phyloP scores from a whole-genome alignment of 2,113 vertebrate genomes.

The Amphiprion ocellaris region DNA sequence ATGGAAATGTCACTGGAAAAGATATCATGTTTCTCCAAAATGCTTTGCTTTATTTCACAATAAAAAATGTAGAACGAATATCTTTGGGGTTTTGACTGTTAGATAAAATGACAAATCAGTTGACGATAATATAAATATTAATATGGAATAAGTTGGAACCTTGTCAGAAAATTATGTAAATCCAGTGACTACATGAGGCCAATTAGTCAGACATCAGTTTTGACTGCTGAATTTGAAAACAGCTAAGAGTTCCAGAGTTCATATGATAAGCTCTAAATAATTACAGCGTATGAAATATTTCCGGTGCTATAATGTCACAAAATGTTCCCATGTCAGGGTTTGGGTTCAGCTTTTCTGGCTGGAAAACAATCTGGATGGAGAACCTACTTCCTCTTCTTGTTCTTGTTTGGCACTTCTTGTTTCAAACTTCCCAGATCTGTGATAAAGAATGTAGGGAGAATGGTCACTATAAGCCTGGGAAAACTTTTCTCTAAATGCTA shows the following conservation, averaged over 20 bases:
- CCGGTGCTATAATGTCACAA: slow-evolving; percentile 15
- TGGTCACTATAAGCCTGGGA: slow-evolving; percentile 27
- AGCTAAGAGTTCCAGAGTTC: not conserved
- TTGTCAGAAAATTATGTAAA: too few species aligned
- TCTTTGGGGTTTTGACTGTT: too few species aligned
- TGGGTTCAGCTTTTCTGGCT: slow-evolving; percentile 42
- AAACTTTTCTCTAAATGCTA: slow-evolving; percentile 3
- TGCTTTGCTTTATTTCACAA: too few species aligned
- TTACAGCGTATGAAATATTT: slow-evolving; percentile 1
- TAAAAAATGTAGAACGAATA: too few species aligned
- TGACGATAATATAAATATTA: too few species aligned
- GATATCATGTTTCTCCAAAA: too few species aligned
- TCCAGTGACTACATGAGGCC: too few species aligned
- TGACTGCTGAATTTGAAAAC: too few species aligned
- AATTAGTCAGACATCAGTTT: too few species aligned
- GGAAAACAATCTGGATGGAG: slow-evolving; percentile 48
- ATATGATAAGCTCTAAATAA: not conserved
- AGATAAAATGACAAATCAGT: too few species aligned
- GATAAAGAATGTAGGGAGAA: slow-evolving; percentile 43
- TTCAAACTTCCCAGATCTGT: slow-evolving; percentile 56
- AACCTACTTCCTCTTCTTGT: slow-evolving; percentile 73
- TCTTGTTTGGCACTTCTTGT: slow-evolving; percentile 70
- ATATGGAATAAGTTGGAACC: too few species aligned
- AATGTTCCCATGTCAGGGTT: slow-evolving; percentile 28
- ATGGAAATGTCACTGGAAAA: too few species aligned